Base-by-base conservation (phyloP, 2,113 vertebrate species). In the Takifugu bimaculatus region DNA sequence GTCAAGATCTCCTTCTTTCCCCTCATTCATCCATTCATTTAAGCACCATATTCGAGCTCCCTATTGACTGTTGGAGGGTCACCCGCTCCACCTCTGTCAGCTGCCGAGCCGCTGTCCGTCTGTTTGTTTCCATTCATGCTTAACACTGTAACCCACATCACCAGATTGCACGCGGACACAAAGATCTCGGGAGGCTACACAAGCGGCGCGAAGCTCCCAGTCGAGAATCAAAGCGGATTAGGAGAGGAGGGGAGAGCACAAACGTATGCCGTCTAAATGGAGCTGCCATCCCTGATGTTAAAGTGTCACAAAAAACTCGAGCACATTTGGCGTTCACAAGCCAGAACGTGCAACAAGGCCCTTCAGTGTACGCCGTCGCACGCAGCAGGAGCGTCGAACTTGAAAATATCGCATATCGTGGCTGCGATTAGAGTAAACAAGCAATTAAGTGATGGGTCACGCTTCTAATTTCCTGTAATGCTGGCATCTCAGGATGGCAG, bases 361-460 rank as follows among this genome's bases (percentile, higher is more conserved):
- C 58, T 59, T 72, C 48, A 74, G 60, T 84, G 73, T 74, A 74
- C 47, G 63, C 47, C 74, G 66, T 32, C 52, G 51, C 49, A 82
- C 68, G 64, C 65, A 12, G 9, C 69, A n/a, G 78, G 77, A 78
- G 85, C 69, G 26, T 79, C 67, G 25, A 39, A 27, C 77, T 59
- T 60, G 71, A 65, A 75, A 74, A 83, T 83, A 77, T 74, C 83
- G 60, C 69, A 75, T 73, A 66, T 82, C 63, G 77, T 74, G 20
- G 49, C 65, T 70, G 60, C 84, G 85, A 85, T 85, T 81, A 75
- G 83, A 88, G 68, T 81, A 86, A 89, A 88, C 83, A 81, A 83
- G 81, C 50, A 81, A 84, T 85, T 89, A 85, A 88, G 86, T 86
- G 80, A 70, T 57, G 76, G 76, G 60, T 67, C 66, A 66, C 78